Evolutionary conservation across 2,113 vertebrate species (phyloP).

Genomic region (Phalacrocorax pelagicus): DNA sequence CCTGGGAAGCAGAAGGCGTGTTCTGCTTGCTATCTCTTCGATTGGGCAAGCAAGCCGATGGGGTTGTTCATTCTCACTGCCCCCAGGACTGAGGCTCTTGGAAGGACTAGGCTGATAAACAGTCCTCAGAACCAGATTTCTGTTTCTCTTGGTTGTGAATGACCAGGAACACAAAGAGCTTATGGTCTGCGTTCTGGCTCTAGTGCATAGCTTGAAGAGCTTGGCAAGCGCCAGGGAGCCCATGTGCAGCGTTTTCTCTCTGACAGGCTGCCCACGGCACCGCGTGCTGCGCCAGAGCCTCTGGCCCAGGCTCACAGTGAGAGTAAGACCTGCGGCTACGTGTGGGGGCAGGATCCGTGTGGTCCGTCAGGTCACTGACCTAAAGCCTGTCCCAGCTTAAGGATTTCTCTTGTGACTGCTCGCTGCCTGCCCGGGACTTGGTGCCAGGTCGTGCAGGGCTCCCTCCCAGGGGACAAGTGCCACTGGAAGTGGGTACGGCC

Average conservation of each 20-base stretch:
- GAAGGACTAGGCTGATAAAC: neutral
- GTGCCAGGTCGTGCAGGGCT: neutral
- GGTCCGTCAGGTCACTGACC: neutral
- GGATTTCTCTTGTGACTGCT: neutral
- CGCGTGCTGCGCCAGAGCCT: neutral
- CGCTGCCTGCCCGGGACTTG: accelerated
- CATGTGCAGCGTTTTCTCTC: neutral
- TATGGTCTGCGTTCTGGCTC: neutral
- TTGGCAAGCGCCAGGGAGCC: slow-evolving; percentile 1
- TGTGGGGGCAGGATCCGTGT: accelerated
- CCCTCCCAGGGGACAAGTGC: neutral
- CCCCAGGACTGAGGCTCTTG: neutral
- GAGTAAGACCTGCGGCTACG: accelerated
- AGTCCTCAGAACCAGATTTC: slow-evolving; percentile 13
- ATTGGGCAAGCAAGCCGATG: neutral
- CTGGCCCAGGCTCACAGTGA: neutral
- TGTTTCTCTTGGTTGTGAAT: slow-evolving; percentile 20
- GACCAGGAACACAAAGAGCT: slow-evolving; percentile 26
- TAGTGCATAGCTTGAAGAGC: neutral
- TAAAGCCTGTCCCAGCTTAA: neutral
- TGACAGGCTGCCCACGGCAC: neutral
- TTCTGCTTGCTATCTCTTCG: neutral
- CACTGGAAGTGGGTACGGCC: neutral
- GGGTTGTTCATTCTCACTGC: neutral
- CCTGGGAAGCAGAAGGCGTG: neutral